phyloP scores from a whole-genome alignment of 2,888 invertebrate genomes.

The Thumatha senex region DNA sequence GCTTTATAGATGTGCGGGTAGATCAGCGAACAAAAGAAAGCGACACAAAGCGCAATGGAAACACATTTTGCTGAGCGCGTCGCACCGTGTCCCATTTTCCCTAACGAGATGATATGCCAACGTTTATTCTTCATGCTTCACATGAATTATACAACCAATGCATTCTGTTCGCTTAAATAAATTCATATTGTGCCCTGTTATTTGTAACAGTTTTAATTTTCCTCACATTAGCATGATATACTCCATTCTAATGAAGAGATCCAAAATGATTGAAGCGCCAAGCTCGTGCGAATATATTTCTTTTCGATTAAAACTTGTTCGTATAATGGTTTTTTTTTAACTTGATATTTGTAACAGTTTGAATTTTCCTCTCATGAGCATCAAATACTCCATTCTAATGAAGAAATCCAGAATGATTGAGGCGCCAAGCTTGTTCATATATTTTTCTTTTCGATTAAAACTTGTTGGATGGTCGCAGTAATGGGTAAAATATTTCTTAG shows the following conservation, averaged over 20 bases:
- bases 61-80: constrained; percentile 73
- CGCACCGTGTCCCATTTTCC: constrained; percentile 75
- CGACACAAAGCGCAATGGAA: constrained; percentile 78
- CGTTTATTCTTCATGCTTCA: constrained; percentile 61
- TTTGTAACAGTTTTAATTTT: constrained; percentile 32
- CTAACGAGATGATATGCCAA: constrained; percentile 76
- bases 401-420: constrained; percentile 28
- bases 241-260: constrained; percentile 30
- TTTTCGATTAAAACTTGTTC: no score
- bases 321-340: no score
- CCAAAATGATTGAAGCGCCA: constrained; percentile 28
- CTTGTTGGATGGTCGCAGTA: constrained; percentile 18
- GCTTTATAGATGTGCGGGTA: constrained; percentile 41
- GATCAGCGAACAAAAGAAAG: constrained; percentile 73
- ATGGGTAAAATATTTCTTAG: constrained; percentile 23
- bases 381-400: constrained; percentile 28
- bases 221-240: constrained; percentile 20
- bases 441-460: constrained; percentile 24
- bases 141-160: constrained; percentile 50
- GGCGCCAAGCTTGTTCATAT: constrained; percentile 26
- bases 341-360: constrained; percentile 20
- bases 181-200: constrained; percentile 17
- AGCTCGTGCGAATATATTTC: constrained; percentile 25
- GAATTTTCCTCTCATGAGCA: constrained; percentile 30
- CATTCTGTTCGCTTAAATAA: constrained; percentile 37